Evolutionary conservation across 2,888 invertebrate genomes (phyloP), one percentile per base, ranked within the genome.

Genomic region (Nycteola revayana): DNA sequence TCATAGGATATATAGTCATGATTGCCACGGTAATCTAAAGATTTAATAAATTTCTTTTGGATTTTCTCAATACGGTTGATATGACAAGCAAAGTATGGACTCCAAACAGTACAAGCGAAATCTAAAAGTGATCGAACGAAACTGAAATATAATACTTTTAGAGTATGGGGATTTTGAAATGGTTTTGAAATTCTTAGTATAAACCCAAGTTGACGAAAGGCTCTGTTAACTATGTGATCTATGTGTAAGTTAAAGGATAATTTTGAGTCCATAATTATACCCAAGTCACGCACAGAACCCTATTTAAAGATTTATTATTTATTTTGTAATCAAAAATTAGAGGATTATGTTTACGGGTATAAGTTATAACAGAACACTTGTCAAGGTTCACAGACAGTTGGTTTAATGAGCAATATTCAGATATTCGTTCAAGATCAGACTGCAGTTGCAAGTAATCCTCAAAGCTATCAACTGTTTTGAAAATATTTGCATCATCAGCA

Each of bases 171-270:
- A 25, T 9, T 8, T 20, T 25, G 14, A 32, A 32, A 32, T 10
- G 32, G 32, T 25, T 32, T 32, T 9, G 25, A 18, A 8, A 25
- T 20, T 21, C 26, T 9, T 23, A 30, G 21, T 25, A 35, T 28
- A 31, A 36, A 29, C n/a, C 24, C 24, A 14, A 30, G 9, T 22
- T 28, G 28, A 18, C 28, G 23, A 21, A 18, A 28, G 10, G 28
- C 28, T 24, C 28, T 28, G 18, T 11, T 18, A 17, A 28, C 20
- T 17, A 18, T 23, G 18, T 28, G 8, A 17, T 18, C 10, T 4
- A 34, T 17, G 9, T 29, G 35, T 29, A 30, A 29, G 25, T 25
- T 26, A 25, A 30, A 26, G 29, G 21, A 21, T 11, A 30, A 11
- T 25, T 25, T 23, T 5, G 9, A 14, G 21, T 30, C 30, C 23